A percentile compares a stretch with the other conserved stretches of the same genome.
Conservation (phyloP, 2,113 vertebrate genomes). For the Urocynchramus pylzowi region DNA sequence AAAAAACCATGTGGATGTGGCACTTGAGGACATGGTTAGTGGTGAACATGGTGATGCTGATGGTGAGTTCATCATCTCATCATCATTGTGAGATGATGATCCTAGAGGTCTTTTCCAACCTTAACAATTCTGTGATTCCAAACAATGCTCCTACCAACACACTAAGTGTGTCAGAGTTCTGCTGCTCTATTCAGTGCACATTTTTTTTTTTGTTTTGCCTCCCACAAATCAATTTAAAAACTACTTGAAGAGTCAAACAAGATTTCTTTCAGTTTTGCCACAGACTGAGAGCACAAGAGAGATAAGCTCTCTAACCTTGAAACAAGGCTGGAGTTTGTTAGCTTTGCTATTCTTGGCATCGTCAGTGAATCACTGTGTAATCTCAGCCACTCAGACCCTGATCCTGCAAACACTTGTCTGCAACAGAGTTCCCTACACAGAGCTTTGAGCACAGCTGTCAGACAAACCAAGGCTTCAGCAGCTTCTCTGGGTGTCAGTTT, state of each 20-base stretch:
- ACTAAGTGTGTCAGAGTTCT: neutral
- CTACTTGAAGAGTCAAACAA: neutral
- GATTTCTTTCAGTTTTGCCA: neutral
- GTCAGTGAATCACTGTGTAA: conserved; percentile 1
- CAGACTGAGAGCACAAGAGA: neutral
- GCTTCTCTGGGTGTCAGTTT: neutral
- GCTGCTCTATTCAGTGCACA: neutral
- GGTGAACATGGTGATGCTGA: neutral
- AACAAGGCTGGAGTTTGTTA: neutral
- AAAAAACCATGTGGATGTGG: neutral
- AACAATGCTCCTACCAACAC: neutral
- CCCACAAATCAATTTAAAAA: neutral
- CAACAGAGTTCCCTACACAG: neutral
- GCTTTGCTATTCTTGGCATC: conserved; percentile 30
- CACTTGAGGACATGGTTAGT: neutral
- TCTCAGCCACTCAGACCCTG: neutral
- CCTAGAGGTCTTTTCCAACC: neutral
- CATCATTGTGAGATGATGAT: neutral
- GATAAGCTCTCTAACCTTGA: conserved; percentile 45
- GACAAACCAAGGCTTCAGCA: neutral
- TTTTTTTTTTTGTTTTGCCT: neutral
- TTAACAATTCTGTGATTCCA: neutral
- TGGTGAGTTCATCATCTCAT: neutral
- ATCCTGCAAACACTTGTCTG: neutral
- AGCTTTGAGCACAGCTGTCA: neutral